Evolutionary conservation across 2,113 vertebrate genomes (phyloP).

Genomic region (Noctilio leporinus): DNA sequence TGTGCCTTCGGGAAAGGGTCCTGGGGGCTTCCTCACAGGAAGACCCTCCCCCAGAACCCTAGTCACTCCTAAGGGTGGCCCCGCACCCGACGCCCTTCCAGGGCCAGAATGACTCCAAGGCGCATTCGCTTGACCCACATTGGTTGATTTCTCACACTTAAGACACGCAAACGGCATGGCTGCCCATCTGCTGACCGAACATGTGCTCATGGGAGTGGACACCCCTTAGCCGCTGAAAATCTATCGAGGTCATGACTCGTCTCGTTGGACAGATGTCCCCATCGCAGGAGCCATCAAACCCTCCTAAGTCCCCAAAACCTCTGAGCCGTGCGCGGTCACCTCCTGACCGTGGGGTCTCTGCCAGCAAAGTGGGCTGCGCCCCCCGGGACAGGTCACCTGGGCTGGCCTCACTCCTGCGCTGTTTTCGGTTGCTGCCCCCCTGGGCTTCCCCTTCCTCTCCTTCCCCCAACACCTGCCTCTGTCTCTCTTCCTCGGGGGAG

Average conservation of each 20-base stretch:
- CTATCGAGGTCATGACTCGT: not conserved
- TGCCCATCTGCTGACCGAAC: not conserved
- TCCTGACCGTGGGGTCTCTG: not conserved
- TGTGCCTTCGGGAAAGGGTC: no score
- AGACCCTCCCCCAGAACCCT: not conserved
- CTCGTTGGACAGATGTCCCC: not conserved
- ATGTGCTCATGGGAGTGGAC: not conserved
- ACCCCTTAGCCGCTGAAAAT: not conserved
- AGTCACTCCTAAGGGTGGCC: no score
- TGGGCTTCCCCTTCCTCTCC: not conserved
- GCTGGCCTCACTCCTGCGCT: not conserved
- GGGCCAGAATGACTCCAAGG: not conserved
- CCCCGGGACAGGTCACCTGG: not conserved
- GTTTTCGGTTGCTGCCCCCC: not conserved
- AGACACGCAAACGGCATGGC: rapidly evolving
- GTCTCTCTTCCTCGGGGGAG: not conserved
- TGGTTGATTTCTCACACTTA: not conserved
- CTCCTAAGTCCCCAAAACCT: not conserved
- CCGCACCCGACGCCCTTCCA: not conserved
- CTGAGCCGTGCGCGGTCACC: not conserved
- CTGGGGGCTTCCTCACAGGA: not conserved
- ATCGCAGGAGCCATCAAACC: not conserved
- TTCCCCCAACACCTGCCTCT: not conserved
- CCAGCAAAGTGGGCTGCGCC: not conserved
- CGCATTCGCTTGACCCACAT: rapidly evolving